Percentiles rank a stretch among this genome's conserved stretches.
phyloP scores from a whole-genome alignment of 2,113 vertebrate genomes.

The Neomonachus schauinslandi region DNA sequence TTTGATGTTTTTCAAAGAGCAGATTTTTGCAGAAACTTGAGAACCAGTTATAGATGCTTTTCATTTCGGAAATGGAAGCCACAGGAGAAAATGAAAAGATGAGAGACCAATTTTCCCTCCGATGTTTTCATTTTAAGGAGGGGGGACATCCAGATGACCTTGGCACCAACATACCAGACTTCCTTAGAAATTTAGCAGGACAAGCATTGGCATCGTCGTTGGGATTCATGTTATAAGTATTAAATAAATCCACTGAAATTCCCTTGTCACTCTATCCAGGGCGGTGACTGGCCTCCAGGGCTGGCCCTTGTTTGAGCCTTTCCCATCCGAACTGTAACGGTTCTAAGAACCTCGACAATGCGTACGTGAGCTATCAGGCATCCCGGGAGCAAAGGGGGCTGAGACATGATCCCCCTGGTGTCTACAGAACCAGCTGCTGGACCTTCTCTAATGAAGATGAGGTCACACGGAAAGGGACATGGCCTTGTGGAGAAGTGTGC shows the following conservation, averaged over 20 bases:
- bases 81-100: background rate
- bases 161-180: background rate
- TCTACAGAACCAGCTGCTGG: background rate
- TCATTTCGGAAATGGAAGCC: background rate
- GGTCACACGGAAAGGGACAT: accelerated
- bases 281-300: background rate
- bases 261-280: background rate
- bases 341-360: accelerated
- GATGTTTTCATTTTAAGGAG: background rate
- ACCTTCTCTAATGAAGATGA: accelerated
- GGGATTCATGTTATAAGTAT: background rate
- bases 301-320: background rate
- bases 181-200: background rate
- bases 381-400: background rate
- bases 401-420: accelerated
- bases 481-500: accelerated
- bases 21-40: background rate
- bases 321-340: background rate
- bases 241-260: background rate
- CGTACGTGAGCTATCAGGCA: accelerated
- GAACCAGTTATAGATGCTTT: accelerated
- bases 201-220: accelerated
- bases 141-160: background rate
- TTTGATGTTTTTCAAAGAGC: background rate
- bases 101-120: background rate